Conservation (phyloP, 2,797 vertebrate genomes). For the Natrix natrix region DNA sequence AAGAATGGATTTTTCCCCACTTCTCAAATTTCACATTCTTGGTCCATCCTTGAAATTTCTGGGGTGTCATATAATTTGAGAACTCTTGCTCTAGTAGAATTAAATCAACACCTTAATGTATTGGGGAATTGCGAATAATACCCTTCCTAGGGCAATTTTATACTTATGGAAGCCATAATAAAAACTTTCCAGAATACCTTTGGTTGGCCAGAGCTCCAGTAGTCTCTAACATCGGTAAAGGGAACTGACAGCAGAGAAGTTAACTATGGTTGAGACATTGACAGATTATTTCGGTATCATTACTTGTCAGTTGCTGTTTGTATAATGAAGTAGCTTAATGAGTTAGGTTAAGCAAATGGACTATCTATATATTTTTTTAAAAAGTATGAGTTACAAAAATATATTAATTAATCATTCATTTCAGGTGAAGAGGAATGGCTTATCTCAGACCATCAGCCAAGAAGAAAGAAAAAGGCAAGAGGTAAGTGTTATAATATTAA, state of each 20-base stretch:
- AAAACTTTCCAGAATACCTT: neutral
- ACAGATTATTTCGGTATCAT: neutral
- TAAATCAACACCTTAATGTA: neutral
- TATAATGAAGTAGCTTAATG: neutral
- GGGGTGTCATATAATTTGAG: neutral
- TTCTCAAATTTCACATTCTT: neutral
- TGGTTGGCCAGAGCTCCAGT: neutral
- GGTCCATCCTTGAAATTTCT: neutral
- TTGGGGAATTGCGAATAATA: neutral
- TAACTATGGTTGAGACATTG: neutral
- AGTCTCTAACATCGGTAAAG: neutral
- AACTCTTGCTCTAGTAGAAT: neutral
- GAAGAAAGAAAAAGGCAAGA: conserved; percentile 95
- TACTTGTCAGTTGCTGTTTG: neutral
- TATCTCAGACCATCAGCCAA: conserved; percentile 80
- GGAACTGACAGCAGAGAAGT: neutral
- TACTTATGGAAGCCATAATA: neutral
- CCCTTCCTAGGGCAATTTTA: neutral
- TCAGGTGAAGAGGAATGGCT: conserved; percentile 91
- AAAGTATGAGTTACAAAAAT: neutral
- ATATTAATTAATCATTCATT: conserved; percentile 3
- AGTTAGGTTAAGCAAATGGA: neutral
- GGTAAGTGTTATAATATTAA: conserved; percentile 64
- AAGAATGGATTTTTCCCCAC: neutral
- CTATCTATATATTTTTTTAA: neutral